Percentiles rank a stretch among this genome's conserved stretches.
Conservation (phyloP, 2,113 vertebrate genomes). For the Stictonetta naevosa region DNA sequence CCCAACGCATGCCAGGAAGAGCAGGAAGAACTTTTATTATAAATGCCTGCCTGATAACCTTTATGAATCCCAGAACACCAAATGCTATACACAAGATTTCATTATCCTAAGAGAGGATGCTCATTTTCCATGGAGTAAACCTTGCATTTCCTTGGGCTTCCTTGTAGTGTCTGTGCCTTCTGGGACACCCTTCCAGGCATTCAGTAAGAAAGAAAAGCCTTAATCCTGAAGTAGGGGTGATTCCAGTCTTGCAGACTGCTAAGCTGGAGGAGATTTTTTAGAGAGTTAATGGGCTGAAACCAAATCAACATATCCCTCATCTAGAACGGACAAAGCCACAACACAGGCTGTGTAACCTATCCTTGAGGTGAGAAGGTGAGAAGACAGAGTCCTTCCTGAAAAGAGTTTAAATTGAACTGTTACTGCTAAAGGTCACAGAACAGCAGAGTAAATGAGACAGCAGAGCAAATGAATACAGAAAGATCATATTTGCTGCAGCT, state of each 20-base stretch:
- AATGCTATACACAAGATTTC: slow-evolving; percentile 76
- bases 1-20: slow-evolving; percentile 62
- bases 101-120: slow-evolving; percentile 74
- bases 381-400: neutral
- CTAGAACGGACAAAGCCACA: slow-evolving; percentile 31
- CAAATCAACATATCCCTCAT: slow-evolving; percentile 41
- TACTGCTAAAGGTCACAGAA: slow-evolving; percentile 24
- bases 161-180: neutral
- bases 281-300: slow-evolving; percentile 39
- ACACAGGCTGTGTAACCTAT: neutral
- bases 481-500: neutral
- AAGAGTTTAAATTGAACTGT: slow-evolving; percentile 22
- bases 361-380: slow-evolving; percentile 41
- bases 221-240: neutral
- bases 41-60: slow-evolving; percentile 90
- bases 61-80: slow-evolving; percentile 84
- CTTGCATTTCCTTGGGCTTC: neutral
- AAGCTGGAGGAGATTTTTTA: neutral
- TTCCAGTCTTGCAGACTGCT: neutral
- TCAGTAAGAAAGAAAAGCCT: neutral
- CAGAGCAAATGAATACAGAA: slow-evolving; percentile 3
- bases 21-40: slow-evolving; percentile 76
- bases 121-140: slow-evolving; percentile 59
- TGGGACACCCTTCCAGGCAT: neutral
- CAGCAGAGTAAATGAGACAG: slow-evolving; percentile 4